phyloP scores from a whole-genome alignment of 2,113 vertebrate genomes.

The Nanorana parkeri region DNA sequence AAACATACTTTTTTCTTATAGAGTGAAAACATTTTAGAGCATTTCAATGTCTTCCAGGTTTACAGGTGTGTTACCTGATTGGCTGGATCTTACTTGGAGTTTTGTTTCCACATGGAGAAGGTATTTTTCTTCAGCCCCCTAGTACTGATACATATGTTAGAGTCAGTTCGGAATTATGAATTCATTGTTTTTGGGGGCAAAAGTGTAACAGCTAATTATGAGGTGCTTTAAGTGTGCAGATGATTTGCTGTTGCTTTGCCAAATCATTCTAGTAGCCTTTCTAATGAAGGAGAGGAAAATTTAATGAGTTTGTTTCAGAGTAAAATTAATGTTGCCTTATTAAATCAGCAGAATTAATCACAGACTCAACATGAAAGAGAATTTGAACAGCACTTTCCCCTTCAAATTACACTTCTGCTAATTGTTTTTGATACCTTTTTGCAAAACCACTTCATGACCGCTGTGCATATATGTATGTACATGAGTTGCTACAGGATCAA shows the following conservation, averaged over 20 bases:
- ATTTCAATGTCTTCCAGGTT: too few species aligned
- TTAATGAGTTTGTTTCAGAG: constrained; percentile 76
- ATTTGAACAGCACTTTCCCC: constrained; percentile 55
- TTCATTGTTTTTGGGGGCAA: constrained; percentile 38
- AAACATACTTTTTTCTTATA: too few species aligned
- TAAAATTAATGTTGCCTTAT: constrained; percentile 74
- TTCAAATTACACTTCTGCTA: constrained; percentile 27
- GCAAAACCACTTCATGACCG: too few species aligned
- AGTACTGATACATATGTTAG: too few species aligned
- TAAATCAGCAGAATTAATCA: constrained; percentile 57
- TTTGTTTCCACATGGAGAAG: too few species aligned
- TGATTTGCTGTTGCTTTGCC: constrained; percentile 64
- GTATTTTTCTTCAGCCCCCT: too few species aligned
- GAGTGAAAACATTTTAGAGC: too few species aligned
- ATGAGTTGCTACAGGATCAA: too few species aligned
- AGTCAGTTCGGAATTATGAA: too few species aligned
- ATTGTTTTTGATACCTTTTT: constrained; percentile 42
- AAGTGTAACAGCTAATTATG: constrained; percentile 58
- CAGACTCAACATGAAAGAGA: constrained; percentile 63
- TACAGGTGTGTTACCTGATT: too few species aligned
- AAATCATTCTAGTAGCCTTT: constrained; percentile 69
- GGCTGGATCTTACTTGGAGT: too few species aligned
- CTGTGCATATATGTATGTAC: too few species aligned
- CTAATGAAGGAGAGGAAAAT: constrained; percentile 70
- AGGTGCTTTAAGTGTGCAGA: constrained; percentile 39